A percentile compares a stretch with the other conserved stretches of the same genome.
Evolutionary conservation across 2,797 vertebrate species (phyloP).

Genomic region (Heliangelus exortis): DNA sequence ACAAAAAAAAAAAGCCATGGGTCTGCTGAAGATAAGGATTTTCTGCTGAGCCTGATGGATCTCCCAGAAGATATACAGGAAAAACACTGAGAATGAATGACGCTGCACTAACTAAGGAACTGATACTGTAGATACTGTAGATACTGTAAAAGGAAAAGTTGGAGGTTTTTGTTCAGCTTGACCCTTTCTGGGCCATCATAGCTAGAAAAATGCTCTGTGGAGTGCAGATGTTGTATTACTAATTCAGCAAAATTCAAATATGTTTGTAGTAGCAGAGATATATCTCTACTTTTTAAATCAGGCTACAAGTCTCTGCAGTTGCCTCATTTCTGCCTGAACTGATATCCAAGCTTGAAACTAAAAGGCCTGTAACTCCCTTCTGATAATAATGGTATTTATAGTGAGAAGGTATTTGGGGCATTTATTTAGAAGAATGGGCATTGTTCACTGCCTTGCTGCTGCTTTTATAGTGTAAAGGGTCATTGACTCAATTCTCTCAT

Average conservation of each 20-base stretch:
- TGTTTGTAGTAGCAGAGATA: not conserved
- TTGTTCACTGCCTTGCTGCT: not conserved
- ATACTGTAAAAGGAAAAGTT: not conserved
- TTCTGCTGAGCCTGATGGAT: not conserved
- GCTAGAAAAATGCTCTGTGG: not conserved
- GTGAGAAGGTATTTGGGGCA: not conserved
- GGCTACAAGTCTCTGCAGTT: not conserved
- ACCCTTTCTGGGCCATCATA: not conserved
- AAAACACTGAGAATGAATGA: not conserved
- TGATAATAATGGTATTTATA: not conserved
- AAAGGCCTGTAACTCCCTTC: not conserved
- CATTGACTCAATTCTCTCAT: not conserved
- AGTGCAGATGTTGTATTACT: not conserved
- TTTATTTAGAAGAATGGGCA: constrained; percentile 22
- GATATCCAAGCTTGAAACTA: not conserved
- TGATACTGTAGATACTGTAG: not conserved
- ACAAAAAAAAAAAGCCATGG: not conserved
- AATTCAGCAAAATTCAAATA: not conserved
- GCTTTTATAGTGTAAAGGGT: not conserved
- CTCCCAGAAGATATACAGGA: not conserved
- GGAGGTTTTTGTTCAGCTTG: not conserved
- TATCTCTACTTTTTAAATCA: not conserved
- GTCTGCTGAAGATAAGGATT: not conserved
- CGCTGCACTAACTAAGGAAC: not conserved
- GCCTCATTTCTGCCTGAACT: not conserved